Evolutionary conservation across 2,888 invertebrate species (phyloP), one percentile per base, ranked within the genome.

Genomic region (Congeria kusceri): DNA sequence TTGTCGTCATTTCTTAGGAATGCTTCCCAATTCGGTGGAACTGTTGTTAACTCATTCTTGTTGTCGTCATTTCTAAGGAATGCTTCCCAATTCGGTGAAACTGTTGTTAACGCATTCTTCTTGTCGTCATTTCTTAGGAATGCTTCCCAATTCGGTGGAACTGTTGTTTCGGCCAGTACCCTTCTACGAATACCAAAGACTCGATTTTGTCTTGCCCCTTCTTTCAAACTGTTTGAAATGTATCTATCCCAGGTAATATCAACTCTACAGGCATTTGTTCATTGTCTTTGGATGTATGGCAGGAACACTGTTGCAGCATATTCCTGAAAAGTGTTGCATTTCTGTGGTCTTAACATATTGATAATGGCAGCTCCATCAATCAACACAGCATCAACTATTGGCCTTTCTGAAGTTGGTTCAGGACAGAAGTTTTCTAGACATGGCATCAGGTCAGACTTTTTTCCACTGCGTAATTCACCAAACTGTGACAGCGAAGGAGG

Each of bases 321-420:
- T 3, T 84, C 82, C 23, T 74, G 28, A 65, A 87, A 85, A 0
- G 82, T 80, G 20, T 64, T 70, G n/a, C 62, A 68, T 5, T 25
- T 49, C 11, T 59, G 49, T 9, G 70, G 68, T 46, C 32, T 29
- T 47, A 79, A 27, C 58, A 71, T 66, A 61, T 84, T 77, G 15
- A 83, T 68, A 20, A 86, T 65, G 11, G 68, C 85, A 25, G 85
- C 68, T 20, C 83, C 79, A 65, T 79, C 85, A n/a, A 80, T 23
- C 7, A 78, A 32, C 25, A 62, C 53, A 2, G 59, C 68, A 46
- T 80, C 71, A 20, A 46, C 58, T 23, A 1, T 1, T n/a, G 68
- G 75, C 13, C 15, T n/a, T 57, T 44, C 59, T 29, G 56, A 32
- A 13, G 29, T 9, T 25, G 7, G n/a, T 9, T 15, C 7, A 4